Evolutionary conservation across 1,140 invertebrate species (phyloP), one percentile per base, ranked within the genome.

Genomic region (Drosophila hydei): DNA sequence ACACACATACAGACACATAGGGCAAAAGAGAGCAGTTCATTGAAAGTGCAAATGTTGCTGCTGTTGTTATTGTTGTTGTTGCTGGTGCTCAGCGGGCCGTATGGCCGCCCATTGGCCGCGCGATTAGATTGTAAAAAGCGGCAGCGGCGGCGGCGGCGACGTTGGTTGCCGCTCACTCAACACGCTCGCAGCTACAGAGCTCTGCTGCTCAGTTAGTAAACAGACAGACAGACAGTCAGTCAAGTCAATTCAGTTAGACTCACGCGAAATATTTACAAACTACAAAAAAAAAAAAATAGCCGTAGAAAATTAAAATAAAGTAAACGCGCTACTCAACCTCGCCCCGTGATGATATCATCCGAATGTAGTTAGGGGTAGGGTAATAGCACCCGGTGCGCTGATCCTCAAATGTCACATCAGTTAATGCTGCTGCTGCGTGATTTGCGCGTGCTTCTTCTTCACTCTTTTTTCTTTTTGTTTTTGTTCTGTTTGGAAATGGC

Each of bases 121-220:
- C 79, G 79, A 84, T 84, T 84, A 85, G 80, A 84, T 84, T 84
- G 80, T 79, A 77, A 81, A 72, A 80, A 67, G 51, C 27, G 30
- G 7, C n/a, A 14, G 21, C 58, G 30, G n/a, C 21, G 4, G 23
- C 27, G 6, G 47, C 18, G 7, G 27, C 51, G 52, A 16, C 27
- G 45, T 0, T 9, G 55, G 45, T 27, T 25, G 18, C 19, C 16
- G 60, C 60, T 54, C 48, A n/a, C 60, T 43, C 38, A 16, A 23
- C 48, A 14, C 21, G 14, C 42, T 45, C 21, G 38, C n/a, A 14
- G 51, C 51, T 55, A 12, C 30, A 14, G 1, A 16, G 62, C 18
- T 27, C 23, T 36, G 56, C 40, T 30, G n/a, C 50, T 70, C 65
- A 47, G 63, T 67, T 59, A 72, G 62, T 52, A 50, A 67, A 59